These are phyloP conservation scores for Cercopithecus diana DNA, from an alignment of 2,797 vertebrate genomes.

Conservation along the genomic window DNA sequence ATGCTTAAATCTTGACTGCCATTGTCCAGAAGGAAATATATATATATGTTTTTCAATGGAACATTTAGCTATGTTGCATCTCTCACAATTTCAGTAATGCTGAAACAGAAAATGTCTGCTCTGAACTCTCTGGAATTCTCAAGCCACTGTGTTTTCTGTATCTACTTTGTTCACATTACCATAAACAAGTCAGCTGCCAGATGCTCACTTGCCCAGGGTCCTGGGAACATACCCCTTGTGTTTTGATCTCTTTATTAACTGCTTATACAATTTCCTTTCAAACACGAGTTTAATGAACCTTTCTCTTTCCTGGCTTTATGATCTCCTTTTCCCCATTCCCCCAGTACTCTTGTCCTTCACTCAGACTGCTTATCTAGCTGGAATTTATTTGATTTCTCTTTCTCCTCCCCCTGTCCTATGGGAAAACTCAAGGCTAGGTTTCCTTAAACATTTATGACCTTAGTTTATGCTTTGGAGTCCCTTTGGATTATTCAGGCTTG, in stretches of 20 bases:
- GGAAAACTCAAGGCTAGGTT: slow-evolving; percentile 60
- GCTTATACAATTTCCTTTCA: slow-evolving; percentile 85
- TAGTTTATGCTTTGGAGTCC: slow-evolving; percentile 27
- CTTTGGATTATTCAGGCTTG: slow-evolving; percentile 60
- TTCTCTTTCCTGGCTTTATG: slow-evolving; percentile 78
- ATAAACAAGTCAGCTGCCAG: slow-evolving; percentile 79
- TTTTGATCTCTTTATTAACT: slow-evolving; percentile 85
- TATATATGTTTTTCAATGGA: background rate
- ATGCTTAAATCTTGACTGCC: background rate
- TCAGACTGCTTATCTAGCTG: slow-evolving; percentile 69
- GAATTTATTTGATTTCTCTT: slow-evolving; percentile 69
- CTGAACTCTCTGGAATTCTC: background rate
- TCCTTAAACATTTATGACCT: slow-evolving; percentile 59
- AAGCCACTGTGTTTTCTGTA: slow-evolving; percentile 39
- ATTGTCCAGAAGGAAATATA: background rate
- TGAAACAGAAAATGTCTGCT: slow-evolving; percentile 3
- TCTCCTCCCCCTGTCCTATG: slow-evolving; percentile 26
- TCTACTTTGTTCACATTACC: slow-evolving; percentile 76
- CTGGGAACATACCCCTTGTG: slow-evolving; percentile 84
- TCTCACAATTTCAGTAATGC: background rate
- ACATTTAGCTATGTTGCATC: background rate
- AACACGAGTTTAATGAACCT: slow-evolving; percentile 82
- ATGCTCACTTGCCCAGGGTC: slow-evolving; percentile 79
- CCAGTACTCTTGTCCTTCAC: background rate
- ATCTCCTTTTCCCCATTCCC: slow-evolving; percentile 66